Evolutionary conservation across 2,113 vertebrate genomes (phyloP).

Genomic region (Limanda limanda): DNA sequence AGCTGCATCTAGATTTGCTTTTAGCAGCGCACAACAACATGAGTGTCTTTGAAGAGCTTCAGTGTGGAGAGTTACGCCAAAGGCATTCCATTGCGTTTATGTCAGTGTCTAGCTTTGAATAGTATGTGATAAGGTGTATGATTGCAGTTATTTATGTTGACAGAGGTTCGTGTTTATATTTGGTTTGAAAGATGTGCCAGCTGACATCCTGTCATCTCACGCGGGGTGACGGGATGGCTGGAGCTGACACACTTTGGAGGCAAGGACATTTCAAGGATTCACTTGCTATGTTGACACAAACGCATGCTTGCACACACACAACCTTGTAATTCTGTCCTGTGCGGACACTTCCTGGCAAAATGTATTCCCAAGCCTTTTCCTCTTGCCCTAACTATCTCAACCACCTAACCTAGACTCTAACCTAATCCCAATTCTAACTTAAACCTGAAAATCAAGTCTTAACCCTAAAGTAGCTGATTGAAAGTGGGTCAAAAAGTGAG

Average conservation of each 20-base stretch:
- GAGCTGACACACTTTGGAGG: conserved; percentile 39
- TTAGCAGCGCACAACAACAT: neutral
- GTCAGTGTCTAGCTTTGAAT: conserved; percentile 32
- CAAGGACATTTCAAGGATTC: conserved; percentile 31
- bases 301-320: neutral
- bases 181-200: conserved; percentile 31
- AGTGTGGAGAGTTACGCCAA: conserved; percentile 17
- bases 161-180: conserved; percentile 48
- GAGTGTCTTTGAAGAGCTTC: conserved; percentile 18
- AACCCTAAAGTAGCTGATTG: too few species aligned
- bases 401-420: too few species aligned
- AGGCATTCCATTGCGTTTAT: conserved; percentile 54
- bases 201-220: conserved; percentile 10
- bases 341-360: too few species aligned
- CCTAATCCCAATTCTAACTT: too few species aligned
- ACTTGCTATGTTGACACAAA: conserved; percentile 4
- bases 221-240: neutral
- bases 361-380: too few species aligned
- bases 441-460: too few species aligned
- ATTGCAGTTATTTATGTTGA: conserved; percentile 50
- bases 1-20: conserved; percentile 28
- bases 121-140: conserved; percentile 49
- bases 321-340: neutral
- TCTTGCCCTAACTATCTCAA: too few species aligned
- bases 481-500: too few species aligned